Evolutionary conservation across 2,888 invertebrate species (phyloP), one percentile per base, ranked within the genome.

Genomic region (Platerodrilus igneus): DNA sequence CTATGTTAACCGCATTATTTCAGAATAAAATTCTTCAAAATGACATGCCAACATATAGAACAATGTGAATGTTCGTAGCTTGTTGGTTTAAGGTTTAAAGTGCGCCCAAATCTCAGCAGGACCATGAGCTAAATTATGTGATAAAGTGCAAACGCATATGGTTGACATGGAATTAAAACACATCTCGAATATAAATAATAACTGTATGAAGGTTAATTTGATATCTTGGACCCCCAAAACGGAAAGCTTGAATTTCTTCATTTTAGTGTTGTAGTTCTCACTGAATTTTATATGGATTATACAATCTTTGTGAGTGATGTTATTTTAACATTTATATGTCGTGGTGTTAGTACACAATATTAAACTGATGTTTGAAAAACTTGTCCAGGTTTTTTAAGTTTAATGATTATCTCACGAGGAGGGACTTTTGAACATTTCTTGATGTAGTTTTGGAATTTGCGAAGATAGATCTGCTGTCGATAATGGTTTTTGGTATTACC

Each of bases 181-280:
- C n/a, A 22, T n/a, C 10, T 7, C 8, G n/a, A 22, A 14, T 16
- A 15, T 33, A 33, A 9, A 33, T 6, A 2, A 22, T 17, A 9
- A 23, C 16, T 9, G 32, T 33, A n/a, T 35, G 35, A 3, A 26
- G n/a, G 20, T 11, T 16, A 10, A 26, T 18, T 11, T n/a, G n/a
- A n/a, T 25, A n/a, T 3, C 20, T 22, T 7, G 35, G 14, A 8
- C 21, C 27, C 4, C 27, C 27, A n/a, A 27, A 27, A 9, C 15
- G 32, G 9, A 23, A 33, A 9, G 32, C 4, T 23, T 33, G 32
- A 15, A 15, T 23, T 23, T 33, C 32, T 2, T 22, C n/a, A 6
- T 14, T 4, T 33, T 33, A 8, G 16, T 8, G n/a, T 9, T 17
- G n/a, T 23, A 33, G n/a, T 33, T 33, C 10, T 33, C 22, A 22